These are phyloP conservation scores for Ophioderma brevispina DNA, from an alignment of 35 echinoderm and acorn worm genomes.

Conservation along the genomic window DNA sequence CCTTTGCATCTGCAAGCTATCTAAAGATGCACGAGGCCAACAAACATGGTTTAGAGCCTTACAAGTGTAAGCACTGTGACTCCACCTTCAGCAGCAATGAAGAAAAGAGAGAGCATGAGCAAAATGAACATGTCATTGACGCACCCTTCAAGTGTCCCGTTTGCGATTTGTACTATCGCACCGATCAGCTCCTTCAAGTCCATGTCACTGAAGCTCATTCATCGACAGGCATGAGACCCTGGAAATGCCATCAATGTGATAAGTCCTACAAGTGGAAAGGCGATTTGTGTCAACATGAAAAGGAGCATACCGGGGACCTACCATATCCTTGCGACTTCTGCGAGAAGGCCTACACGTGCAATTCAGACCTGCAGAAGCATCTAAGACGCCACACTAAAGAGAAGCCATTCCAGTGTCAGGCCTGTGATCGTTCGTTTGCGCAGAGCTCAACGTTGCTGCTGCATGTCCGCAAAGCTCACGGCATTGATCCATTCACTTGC, in stretches of 20 bases:
- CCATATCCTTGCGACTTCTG: background rate
- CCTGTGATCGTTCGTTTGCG: background rate
- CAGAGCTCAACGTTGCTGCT: background rate
- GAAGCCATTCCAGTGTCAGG: background rate
- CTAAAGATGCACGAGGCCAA: background rate
- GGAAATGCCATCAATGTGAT: background rate
- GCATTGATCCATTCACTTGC: background rate
- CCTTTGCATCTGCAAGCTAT: background rate
- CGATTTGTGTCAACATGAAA: background rate
- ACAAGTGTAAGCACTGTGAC: background rate
- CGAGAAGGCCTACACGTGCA: background rate
- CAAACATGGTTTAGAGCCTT: background rate
- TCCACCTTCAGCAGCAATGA: background rate
- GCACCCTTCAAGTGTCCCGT: background rate
- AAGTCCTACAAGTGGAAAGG: background rate
- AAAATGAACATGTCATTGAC: background rate
- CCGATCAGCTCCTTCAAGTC: background rate
- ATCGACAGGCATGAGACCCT: background rate
- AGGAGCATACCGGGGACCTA: background rate
- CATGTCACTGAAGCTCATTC: background rate
- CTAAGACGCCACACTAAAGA: background rate
- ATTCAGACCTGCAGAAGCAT: background rate
- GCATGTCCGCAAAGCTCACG: conserved; percentile 1
- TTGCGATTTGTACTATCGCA: background rate
- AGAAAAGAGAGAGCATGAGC: background rate